Base-by-base conservation (phyloP, 1,140 invertebrate genomes). In the Potamilus streckersoni region DNA sequence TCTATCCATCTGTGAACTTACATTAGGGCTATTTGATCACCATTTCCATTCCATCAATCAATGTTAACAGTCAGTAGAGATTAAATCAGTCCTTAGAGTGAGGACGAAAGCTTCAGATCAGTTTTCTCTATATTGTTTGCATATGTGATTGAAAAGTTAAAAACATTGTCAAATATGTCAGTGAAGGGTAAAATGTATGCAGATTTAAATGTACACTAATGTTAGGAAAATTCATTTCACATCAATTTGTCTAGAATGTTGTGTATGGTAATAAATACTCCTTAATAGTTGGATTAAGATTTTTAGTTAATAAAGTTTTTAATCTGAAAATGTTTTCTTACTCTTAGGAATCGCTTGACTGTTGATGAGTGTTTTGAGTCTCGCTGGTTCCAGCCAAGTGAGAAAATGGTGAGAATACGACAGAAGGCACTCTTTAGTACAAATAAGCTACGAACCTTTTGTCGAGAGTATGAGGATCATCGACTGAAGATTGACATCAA, bases 361-460 rank as follows among this genome's bases (percentile, higher is more conserved):
- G 75, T 77, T 17, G 69, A 31, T 17, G 69, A 72, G 62, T 77
- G 75, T 57, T 64, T 77, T 13, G 61, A 62, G 31, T 72, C 65
- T 23, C 62, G 57, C 14, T 77, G 75, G 75, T 38, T 77, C 4
- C 70, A 69, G 20, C 60, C 67, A 13, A 68, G 15, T 62, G 75
- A 77, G 13, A 77, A 60, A 49, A 77, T 77, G 75, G 64, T 72
- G 16, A 72, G 59, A 38, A 56, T 60, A 1, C 66, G 75, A 20
- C 60, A 31, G n/a, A 20, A 57, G 23, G 66, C 58, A 60, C 14
- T 20, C 17, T 77, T 77, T 63, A 71, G 73, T 20, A 68, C 75
- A 56, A 71, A 72, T 23, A 65, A 61, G 19, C 58, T 77, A 23
- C 64, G 75, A 15, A 64, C 55, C 6, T 77, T 77, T 38, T 61